These are phyloP conservation scores for Remorina albescens DNA, from an alignment of 2,797 vertebrate species.

Conservation along the genomic window DNA sequence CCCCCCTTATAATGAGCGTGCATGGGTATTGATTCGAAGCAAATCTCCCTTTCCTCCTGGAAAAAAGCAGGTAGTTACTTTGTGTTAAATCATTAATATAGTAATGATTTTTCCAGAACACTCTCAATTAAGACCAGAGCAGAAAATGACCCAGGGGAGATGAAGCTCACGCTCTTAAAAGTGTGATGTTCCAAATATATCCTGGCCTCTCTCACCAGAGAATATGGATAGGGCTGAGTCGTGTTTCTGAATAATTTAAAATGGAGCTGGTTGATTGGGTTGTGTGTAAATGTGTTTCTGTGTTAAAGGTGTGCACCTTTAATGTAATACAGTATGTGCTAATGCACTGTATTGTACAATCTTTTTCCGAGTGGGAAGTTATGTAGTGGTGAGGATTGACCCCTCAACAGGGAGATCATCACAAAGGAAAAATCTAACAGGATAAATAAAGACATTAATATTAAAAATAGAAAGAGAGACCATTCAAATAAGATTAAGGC, in stretches of 20 bases:
- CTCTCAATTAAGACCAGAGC: constrained; percentile 88
- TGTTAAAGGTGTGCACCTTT: constrained; percentile 65
- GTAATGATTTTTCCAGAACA: constrained; percentile 90
- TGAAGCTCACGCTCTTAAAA: constrained; percentile 82
- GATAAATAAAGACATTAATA: constrained; percentile 10
- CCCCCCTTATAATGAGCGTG: constrained; percentile 86
- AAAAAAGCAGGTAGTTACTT: constrained; percentile 89
- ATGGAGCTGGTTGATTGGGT: constrained; percentile 66
- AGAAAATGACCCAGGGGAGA: constrained; percentile 86
- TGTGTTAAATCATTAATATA: constrained; percentile 91
- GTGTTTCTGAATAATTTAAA: constrained; percentile 80
- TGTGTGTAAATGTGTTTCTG: constrained; percentile 72
- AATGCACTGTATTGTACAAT: constrained; percentile 22
- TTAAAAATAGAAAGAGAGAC: background rate
- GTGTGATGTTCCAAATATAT: constrained; percentile 84
- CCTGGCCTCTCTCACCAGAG: constrained; percentile 67
- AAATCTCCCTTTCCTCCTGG: constrained; percentile 87
- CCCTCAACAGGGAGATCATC: constrained; percentile 9
- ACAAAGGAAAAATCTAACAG: constrained; percentile 8
- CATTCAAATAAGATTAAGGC: background rate
- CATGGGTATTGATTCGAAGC: constrained; percentile 85
- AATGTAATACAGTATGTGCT: constrained; percentile 52
- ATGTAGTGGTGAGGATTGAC: constrained; percentile 14
- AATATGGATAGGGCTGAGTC: constrained; percentile 69
- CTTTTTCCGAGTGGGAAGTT: constrained; percentile 1